phyloP scores from a whole-genome alignment of 37 sponge, comb jelly and placozoan genomes.

The Diacarnus erythraeanus region DNA sequence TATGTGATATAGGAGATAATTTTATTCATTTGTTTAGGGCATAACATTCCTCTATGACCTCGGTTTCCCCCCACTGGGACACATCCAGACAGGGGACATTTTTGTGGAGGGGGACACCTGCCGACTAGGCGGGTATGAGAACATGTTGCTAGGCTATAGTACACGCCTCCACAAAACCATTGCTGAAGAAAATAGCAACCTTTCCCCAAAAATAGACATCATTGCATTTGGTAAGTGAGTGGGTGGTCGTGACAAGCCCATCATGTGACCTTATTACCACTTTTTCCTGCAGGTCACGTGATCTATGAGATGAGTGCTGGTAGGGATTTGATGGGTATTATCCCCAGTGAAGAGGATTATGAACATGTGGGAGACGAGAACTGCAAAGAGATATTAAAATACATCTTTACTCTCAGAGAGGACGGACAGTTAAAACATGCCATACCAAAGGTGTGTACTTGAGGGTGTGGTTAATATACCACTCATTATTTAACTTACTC shows the following conservation, averaged over 20 bases:
- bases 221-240: constrained; percentile 49
- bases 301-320: constrained; percentile 2
- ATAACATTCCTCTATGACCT: neutral
- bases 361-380: neutral
- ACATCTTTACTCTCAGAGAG: neutral
- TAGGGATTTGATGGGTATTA: neutral
- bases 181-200: neutral
- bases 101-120: constrained; percentile 50
- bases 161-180: constrained; percentile 12
- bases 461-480: too few species aligned
- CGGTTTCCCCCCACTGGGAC: constrained; percentile 34
- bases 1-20: too few species aligned
- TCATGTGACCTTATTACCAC: too few species aligned
- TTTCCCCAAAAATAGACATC: constrained; percentile 24
- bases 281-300: neutral
- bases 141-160: constrained; percentile 58
- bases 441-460: neutral
- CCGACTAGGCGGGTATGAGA: constrained; percentile 54
- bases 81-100: constrained; percentile 66
- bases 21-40: neutral
- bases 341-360: neutral
- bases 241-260: too few species aligned
- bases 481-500: too few species aligned
- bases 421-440: neutral
- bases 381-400: neutral